Evolutionary conservation across 2,797 vertebrate genomes (phyloP).

Genomic region (Crossoptilon crossoptilon): DNA sequence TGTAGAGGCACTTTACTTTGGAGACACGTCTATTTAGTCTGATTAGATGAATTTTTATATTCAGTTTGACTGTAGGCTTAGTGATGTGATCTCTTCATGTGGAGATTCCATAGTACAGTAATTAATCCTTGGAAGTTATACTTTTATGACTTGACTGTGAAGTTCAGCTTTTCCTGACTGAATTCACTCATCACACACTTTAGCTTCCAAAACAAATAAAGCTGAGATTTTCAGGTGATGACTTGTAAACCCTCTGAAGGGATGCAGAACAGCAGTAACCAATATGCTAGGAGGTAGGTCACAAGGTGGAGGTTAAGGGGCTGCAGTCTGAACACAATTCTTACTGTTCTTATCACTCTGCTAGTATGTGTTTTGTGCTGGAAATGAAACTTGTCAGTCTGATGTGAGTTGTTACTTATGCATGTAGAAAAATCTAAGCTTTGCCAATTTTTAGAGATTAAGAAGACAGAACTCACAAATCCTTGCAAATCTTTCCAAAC

Average conservation of each 20-base stretch:
- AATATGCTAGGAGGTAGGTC: neutral
- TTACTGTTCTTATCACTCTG: neutral
- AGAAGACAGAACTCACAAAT: neutral
- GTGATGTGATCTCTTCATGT: neutral
- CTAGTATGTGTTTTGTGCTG: neutral
- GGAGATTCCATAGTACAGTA: neutral
- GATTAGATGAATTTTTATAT: slow-evolving; percentile 12
- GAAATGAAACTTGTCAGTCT: neutral
- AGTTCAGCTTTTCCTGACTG: neutral
- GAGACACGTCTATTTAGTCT: neutral
- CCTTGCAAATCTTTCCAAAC: neutral
- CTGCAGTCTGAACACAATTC: neutral
- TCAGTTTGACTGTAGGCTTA: neutral
- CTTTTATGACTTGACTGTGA: neutral
- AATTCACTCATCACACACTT: neutral
- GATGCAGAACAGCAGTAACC: neutral
- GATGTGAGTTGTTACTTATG: neutral
- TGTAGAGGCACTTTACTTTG: neutral
- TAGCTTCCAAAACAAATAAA: neutral
- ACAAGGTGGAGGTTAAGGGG: neutral
- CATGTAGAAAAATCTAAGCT: neutral
- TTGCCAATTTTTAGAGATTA: neutral
- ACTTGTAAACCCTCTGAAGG: neutral
- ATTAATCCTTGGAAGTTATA: neutral
- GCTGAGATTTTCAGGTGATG: neutral